phyloP scores from a whole-genome alignment of 2,113 vertebrate species.

The Hydrolagus affinis region DNA sequence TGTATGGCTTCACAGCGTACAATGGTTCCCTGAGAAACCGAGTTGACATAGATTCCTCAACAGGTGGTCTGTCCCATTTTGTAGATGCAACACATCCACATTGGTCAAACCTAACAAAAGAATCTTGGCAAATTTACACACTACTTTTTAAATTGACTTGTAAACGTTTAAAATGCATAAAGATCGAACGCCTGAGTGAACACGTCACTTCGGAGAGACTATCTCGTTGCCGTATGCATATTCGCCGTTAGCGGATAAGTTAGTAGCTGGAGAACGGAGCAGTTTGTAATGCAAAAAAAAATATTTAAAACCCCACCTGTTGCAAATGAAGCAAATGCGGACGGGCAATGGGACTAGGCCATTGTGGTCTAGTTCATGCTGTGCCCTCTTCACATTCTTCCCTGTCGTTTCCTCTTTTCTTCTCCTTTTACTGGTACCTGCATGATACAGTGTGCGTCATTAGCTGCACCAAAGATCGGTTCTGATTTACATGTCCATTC shows the following conservation, averaged over 20 bases:
- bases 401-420: constrained; percentile 88
- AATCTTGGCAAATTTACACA: background rate
- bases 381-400: constrained; percentile 84
- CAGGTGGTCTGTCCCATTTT: background rate
- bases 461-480: constrained; percentile 15
- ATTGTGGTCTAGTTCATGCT: constrained; percentile 89
- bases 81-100: background rate
- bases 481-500: background rate
- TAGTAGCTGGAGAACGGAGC: background rate
- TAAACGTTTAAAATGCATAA: background rate
- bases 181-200: background rate
- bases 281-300: constrained; percentile 16
- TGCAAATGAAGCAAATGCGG: constrained; percentile 91
- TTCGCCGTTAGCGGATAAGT: background rate
- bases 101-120: background rate
- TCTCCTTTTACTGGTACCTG: constrained; percentile 91
- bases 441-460: constrained; percentile 14
- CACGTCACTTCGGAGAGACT: background rate
- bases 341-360: constrained; percentile 89
- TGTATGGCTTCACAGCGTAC: background rate
- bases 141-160: background rate
- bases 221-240: background rate
- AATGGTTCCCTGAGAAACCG: background rate
- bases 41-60: background rate
- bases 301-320: constrained; percentile 60